Conservation (phyloP, 2,888 invertebrate genomes). For the Drosophila formosana region DNA sequence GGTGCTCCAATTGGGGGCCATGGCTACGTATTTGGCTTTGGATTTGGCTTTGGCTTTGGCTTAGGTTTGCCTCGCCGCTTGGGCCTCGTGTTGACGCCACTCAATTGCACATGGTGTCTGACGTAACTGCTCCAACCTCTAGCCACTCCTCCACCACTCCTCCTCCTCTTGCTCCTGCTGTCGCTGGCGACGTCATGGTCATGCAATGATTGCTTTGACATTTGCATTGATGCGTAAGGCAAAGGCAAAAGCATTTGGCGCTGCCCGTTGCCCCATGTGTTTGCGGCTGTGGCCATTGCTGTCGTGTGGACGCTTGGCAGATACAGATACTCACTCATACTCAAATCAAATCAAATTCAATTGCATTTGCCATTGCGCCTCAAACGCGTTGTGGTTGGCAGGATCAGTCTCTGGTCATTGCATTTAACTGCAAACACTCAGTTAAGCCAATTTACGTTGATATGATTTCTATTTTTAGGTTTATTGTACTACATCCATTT, state of each 20-base stretch:
- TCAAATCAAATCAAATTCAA: constrained; percentile 35
- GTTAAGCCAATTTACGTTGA: neutral
- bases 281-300: constrained; percentile 2
- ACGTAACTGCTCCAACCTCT: constrained; percentile 10
- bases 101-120: constrained; percentile 52
- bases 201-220: constrained; percentile 67
- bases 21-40: constrained; percentile 26
- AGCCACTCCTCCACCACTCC: neutral
- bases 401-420: neutral
- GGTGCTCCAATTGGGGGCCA: constrained; percentile 24
- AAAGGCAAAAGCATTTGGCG: constrained; percentile 15
- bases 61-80: neutral
- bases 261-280: constrained; percentile 5
- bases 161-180: neutral
- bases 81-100: constrained; percentile 49
- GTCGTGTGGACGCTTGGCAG: constrained; percentile 16
- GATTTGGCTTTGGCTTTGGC: neutral
- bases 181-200: constrained; percentile 28
- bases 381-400: neutral
- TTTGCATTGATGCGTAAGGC: constrained; percentile 58
- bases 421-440: neutral
- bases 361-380: constrained; percentile 6
- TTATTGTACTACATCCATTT: neutral
- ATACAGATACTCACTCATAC: constrained; percentile 10
- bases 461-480: neutral